Percentiles rank a stretch among this genome's conserved stretches.
Conservation (phyloP, 2,888 invertebrate genomes). For the Pasiphila rectangulata region DNA sequence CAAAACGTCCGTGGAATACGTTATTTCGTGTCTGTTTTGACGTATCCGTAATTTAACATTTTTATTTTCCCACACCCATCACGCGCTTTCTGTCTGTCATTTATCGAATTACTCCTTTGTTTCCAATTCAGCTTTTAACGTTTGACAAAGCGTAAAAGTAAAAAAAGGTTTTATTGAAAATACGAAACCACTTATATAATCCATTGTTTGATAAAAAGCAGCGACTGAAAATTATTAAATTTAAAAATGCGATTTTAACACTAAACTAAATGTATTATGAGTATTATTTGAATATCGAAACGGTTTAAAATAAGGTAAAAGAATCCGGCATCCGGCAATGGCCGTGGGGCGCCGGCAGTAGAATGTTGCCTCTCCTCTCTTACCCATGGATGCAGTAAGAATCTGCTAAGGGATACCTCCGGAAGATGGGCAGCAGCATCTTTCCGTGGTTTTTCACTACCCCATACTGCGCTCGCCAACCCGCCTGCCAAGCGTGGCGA, state of each 20-base stretch:
- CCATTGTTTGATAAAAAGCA: not conserved
- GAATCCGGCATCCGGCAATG: not conserved
- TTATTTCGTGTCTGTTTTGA: conserved; percentile 49
- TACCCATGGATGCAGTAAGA: too few species aligned
- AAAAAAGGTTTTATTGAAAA: not conserved
- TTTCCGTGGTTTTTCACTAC: too few species aligned
- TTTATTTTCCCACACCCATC: conserved; percentile 23
- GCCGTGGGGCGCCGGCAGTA: too few species aligned
- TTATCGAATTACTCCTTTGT: conserved; percentile 15
- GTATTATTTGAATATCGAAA: not conserved
- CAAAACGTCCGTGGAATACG: conserved; percentile 60
- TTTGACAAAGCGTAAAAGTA: not conserved
- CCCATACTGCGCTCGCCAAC: too few species aligned
- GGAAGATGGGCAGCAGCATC: too few species aligned
- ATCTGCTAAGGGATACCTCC: too few species aligned
- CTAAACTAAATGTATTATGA: too few species aligned
- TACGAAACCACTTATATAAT: conserved; percentile 24
- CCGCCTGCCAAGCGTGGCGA: too few species aligned
- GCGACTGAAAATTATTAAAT: not conserved
- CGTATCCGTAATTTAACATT: conserved; percentile 33
- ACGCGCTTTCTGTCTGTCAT: not conserved
- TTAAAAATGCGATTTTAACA: not conserved
- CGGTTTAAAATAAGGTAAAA: not conserved
- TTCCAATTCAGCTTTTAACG: not conserved
- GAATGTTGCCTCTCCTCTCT: too few species aligned